Conservation (phyloP, 37 sponge, comb jelly and placozoan species). For the Ephydatia muelleri region DNA sequence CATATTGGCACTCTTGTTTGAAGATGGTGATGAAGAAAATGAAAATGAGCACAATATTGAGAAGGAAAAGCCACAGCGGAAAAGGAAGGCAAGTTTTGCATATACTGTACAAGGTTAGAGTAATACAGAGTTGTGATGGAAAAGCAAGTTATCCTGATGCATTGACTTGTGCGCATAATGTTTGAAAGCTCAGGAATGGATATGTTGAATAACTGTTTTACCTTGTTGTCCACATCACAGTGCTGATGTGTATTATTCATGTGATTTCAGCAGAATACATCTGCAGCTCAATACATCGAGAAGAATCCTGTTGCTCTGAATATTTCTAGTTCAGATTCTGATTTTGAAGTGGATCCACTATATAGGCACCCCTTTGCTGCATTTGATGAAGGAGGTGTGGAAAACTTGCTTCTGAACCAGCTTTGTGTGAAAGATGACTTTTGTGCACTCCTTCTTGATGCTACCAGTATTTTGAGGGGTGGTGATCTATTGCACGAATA, state of each 20-base stretch:
- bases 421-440: constrained; percentile 36
- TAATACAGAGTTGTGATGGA: too few species aligned
- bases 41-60: background rate
- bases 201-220: too few species aligned
- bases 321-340: constrained; percentile 57
- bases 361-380: constrained; percentile 73
- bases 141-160: too few species aligned
- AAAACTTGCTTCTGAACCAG: constrained; percentile 71
- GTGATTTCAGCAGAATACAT: background rate
- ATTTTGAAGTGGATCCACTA: constrained; percentile 86
- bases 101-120: too few species aligned
- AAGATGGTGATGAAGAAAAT: background rate
- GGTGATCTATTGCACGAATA: background rate
- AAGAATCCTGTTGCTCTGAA: constrained; percentile 53
- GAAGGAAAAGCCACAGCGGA: background rate
- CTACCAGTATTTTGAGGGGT: constrained; percentile 4
- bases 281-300: constrained; percentile 44
- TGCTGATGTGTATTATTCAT: background rate
- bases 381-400: constrained; percentile 85
- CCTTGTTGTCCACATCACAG: too few species aligned
- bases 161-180: too few species aligned
- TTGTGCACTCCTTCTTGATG: constrained; percentile 19
- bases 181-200: too few species aligned
- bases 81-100: background rate
- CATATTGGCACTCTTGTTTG: background rate